Evolutionary conservation across 2,888 invertebrate genomes (phyloP).

Genomic region (Ophioninae sp.): DNA sequence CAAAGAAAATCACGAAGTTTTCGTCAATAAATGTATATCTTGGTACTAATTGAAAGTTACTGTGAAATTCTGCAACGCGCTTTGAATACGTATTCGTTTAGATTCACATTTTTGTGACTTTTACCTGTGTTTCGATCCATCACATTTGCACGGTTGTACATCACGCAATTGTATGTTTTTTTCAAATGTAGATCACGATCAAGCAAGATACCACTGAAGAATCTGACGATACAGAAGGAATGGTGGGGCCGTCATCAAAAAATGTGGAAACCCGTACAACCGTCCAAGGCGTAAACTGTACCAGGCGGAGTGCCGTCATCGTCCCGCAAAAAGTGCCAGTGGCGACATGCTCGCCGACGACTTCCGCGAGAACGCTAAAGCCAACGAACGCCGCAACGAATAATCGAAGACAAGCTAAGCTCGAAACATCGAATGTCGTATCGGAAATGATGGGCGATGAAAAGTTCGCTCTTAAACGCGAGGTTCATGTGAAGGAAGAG

Average conservation of each 20-base stretch:
- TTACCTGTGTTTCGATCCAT: too few species aligned
- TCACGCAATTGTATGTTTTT: neutral
- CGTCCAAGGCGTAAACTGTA: constrained; percentile 70
- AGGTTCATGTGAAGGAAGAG: constrained; percentile 74
- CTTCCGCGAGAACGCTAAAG: constrained; percentile 45
- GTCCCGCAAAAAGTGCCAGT: constrained; percentile 74
- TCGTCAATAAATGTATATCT: too few species aligned
- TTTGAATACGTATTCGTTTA: too few species aligned
- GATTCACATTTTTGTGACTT: too few species aligned
- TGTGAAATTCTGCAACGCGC: too few species aligned
- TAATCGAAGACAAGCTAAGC: neutral
- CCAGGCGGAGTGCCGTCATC: constrained; percentile 49
- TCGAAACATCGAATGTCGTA: constrained; percentile 37
- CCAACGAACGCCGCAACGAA: constrained; percentile 28
- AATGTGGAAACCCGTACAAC: constrained; percentile 90
- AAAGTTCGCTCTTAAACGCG: constrained; percentile 59
- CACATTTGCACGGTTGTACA: neutral
- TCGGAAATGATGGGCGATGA: neutral
- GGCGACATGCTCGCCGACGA: constrained; percentile 67
- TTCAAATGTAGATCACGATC: constrained; percentile 74
- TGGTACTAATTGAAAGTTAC: too few species aligned
- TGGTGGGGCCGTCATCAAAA: constrained; percentile 95
- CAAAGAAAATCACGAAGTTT: too few species aligned
- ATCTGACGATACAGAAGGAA: constrained; percentile 84
- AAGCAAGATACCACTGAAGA: constrained; percentile 81